Percentiles rank a stretch among this genome's conserved stretches.
Evolutionary conservation across 2,888 invertebrate species (phyloP).

Genomic region (Candidula unifasciata): DNA sequence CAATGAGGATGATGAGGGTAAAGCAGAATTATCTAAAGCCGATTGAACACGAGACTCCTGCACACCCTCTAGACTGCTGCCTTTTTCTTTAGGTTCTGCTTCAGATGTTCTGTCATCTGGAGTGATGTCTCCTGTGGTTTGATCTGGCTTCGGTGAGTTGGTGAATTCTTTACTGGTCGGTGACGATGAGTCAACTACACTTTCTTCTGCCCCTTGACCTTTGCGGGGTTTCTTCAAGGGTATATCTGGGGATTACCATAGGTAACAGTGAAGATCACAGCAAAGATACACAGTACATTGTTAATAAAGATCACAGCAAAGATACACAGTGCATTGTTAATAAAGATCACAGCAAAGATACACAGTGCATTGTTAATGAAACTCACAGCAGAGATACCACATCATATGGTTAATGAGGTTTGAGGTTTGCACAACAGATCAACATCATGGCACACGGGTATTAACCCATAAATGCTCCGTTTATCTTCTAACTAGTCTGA

Average conservation of each 20-base stretch:
- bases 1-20: conserved; percentile 28
- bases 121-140: background rate
- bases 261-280: background rate
- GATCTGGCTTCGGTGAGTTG: background rate
- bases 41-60: conserved; percentile 1
- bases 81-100: conserved; percentile 26
- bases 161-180: background rate
- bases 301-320: no score
- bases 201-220: conserved; percentile 29
- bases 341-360: no score
- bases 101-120: conserved; percentile 9
- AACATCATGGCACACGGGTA: no score
- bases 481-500: no score
- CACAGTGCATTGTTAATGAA: no score
- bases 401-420: no score
- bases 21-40: conserved; percentile 6
- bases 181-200: background rate
- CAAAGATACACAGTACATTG: no score
- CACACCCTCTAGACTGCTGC: conserved; percentile 13
- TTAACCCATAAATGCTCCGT: no score
- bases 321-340: no score
- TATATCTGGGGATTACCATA: background rate
- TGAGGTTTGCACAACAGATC: no score
- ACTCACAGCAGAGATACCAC: no score
- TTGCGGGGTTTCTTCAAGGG: background rate